Base-by-base conservation (phyloP, 2,888 invertebrate genomes). In the Agrypnus murinus region DNA sequence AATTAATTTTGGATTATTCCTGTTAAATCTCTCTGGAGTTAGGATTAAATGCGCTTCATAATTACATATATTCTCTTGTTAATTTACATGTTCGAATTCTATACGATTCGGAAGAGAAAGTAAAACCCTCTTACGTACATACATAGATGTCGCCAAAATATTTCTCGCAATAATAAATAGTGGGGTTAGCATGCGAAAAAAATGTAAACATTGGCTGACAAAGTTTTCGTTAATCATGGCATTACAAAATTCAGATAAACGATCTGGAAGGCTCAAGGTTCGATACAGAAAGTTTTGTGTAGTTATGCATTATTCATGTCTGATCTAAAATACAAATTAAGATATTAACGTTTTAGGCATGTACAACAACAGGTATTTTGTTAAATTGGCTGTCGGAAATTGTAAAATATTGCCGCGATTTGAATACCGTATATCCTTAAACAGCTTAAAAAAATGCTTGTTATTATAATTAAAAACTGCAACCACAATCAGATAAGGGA, bases 1-100 rank as follows among this genome's bases (percentile, higher is more conserved):
- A 55, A 36, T 55, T 55, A 55, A 55, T 55, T 55, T 55, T 36
- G 55, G 55, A 55, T 55, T 55, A 55, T 15, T 14, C 36, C 14
- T 55, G 55, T 17, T 36, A 36, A 55, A 36, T 14, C 36, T 15
- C 36, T 15, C 7, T 32, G 12, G 53, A 32, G 12, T 53, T 34
- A 9, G 53, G 53, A 32, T 53, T 53, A 53, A 53, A 3, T 55
- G 55, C 38, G 55, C 55, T 32, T 55, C 55, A 55, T 55, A 55
- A 55, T 55, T 55, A 36, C 55, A 36, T 38, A 36, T 25, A 25
- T 25, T 25, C 25, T 25, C 55, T 36, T 55, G 55, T 55, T 36
- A n/a, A 12, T 40, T 40, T 40, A 25, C 25, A 5, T 25, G 25
- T 25, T 25, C 25, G 5, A 25, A 25, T 25, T 25, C 25, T 5